phyloP scores from a whole-genome alignment of 2,797 vertebrate species.

The Argya squamiceps region DNA sequence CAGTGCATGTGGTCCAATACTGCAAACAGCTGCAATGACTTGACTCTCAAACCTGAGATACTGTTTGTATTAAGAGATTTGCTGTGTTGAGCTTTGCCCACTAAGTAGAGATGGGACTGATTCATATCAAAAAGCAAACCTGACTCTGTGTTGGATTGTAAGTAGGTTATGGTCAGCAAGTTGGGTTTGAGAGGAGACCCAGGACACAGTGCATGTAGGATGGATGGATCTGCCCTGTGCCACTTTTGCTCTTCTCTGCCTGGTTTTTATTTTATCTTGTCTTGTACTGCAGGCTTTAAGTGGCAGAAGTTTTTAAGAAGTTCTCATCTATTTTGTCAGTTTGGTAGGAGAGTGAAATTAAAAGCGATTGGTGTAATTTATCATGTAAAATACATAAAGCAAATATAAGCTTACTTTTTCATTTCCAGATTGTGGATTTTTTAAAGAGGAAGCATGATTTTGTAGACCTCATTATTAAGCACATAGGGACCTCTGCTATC shows the following conservation, averaged over 20 bases:
- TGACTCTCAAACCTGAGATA: neutral
- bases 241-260: fast-evolving
- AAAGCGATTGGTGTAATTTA: neutral
- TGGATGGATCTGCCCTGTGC: neutral
- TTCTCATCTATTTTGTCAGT: neutral
- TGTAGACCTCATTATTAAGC: constrained; percentile 96
- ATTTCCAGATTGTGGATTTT: constrained; percentile 92
- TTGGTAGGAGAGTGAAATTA: neutral
- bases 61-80: neutral
- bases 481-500: constrained; percentile 98
- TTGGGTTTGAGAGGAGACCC: neutral
- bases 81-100: neutral
- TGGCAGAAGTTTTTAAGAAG: neutral
- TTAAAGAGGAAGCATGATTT: constrained; percentile 94
- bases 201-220: neutral
- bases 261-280: neutral
- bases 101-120: neutral
- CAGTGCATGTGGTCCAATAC: neutral
- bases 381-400: neutral
- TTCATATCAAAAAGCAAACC: neutral
- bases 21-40: neutral
- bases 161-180: neutral
- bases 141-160: neutral
- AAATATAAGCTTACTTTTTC: neutral
- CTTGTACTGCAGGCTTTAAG: neutral